phyloP scores from a whole-genome alignment of 2,888 invertebrate genomes.

The Melanchra persicariae region DNA sequence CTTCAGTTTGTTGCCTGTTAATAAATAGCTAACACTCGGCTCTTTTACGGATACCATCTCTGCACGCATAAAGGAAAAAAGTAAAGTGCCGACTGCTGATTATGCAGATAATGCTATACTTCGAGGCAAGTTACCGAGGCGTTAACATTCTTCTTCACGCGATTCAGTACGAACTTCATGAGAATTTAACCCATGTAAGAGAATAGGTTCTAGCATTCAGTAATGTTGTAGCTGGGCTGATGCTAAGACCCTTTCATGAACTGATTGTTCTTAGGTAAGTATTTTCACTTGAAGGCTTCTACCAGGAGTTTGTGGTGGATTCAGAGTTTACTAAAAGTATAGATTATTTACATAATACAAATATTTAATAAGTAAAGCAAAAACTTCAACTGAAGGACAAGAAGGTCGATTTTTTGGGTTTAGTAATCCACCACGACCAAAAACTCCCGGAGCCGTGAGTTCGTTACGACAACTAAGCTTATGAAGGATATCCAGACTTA shows the following conservation, averaged over 20 bases:
- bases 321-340: too few species aligned
- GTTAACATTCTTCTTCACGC: constrained; percentile 13
- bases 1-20: neutral
- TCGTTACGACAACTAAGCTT: neutral
- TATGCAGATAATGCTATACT: constrained; percentile 20
- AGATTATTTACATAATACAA: too few species aligned
- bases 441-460: neutral
- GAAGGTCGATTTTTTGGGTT: too few species aligned
- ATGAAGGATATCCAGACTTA: neutral
- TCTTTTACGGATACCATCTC: constrained; percentile 30
- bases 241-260: neutral
- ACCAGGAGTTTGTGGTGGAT: neutral
- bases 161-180: neutral
- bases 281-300: neutral
- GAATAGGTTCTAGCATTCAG: neutral
- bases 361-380: too few species aligned
- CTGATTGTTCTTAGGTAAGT: neutral
- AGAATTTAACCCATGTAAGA: neutral
- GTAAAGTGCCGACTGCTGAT: constrained; percentile 21
- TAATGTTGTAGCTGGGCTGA: neutral
- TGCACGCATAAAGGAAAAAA: constrained; percentile 15
- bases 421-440: too few species aligned
- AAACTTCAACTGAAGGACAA: too few species aligned
- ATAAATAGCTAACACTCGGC: neutral
- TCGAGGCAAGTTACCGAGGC: neutral